Conservation (phyloP, 1,140 invertebrate genomes). For the Antheraea pernyi region DNA sequence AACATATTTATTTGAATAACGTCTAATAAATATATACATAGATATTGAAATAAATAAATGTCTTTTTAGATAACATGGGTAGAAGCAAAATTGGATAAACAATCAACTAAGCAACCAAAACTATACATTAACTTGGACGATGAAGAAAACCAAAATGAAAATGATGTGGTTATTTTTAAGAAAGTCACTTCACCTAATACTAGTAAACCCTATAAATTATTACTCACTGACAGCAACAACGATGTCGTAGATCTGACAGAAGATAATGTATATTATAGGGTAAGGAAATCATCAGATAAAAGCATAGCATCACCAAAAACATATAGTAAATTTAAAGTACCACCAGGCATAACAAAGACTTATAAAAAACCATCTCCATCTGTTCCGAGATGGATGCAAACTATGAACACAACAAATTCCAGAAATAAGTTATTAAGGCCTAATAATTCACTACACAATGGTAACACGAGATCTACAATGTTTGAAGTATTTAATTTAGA, state of each 20-base stretch:
- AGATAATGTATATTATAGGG: conserved; percentile 10
- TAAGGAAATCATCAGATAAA: conserved; percentile 21
- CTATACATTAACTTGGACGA: conserved; percentile 60
- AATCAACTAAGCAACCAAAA: conserved; percentile 42
- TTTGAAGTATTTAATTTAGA: conserved; percentile 74
- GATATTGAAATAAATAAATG: too few species aligned
- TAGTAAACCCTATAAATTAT: conserved; percentile 49
- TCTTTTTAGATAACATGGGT: conserved; percentile 53
- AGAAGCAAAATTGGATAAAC: conserved; percentile 44
- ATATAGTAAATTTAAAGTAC: conserved; percentile 54
- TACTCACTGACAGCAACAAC: conserved; percentile 35
- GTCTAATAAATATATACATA: too few species aligned
- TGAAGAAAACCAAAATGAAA: conserved; percentile 39
- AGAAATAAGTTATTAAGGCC: conserved; percentile 47
- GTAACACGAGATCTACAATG: conserved; percentile 53
- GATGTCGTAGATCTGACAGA: conserved; percentile 18
- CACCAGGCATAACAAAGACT: conserved; percentile 57
- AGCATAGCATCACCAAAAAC: conserved; percentile 45
- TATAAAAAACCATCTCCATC: conserved; percentile 51
- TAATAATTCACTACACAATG: conserved; percentile 33
- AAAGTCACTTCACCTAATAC: conserved; percentile 41
- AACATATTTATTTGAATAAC: too few species aligned
- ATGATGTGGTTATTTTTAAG: conserved; percentile 60
- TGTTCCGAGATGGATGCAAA: conserved; percentile 64
- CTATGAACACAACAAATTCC: conserved; percentile 26